Conservation (phyloP, 2,888 invertebrate genomes). For the Dicyrtoma fusca region DNA sequence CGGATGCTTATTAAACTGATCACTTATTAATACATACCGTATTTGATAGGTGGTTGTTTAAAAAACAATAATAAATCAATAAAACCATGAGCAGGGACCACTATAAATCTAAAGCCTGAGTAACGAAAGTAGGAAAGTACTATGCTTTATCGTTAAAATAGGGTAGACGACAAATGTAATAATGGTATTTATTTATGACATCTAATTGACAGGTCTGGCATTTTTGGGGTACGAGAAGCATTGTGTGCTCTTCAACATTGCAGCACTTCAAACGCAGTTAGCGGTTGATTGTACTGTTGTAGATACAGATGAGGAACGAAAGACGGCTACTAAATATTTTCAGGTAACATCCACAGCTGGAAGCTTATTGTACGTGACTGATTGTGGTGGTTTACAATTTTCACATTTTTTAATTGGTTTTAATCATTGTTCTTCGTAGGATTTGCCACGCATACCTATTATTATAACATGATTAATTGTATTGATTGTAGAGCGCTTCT, state of each 20-base stretch:
- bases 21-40: too few species aligned
- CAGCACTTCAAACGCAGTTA: conserved; percentile 84
- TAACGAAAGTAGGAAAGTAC: too few species aligned
- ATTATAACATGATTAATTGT: conserved; percentile 21
- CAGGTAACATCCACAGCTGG: too few species aligned
- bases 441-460: too few species aligned
- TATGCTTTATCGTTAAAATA: too few species aligned
- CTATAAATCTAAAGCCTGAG: background rate
- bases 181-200: background rate
- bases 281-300: conserved; percentile 79
- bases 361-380: too few species aligned
- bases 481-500: conserved; percentile 76
- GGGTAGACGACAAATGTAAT: too few species aligned
- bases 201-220: conserved; percentile 70
- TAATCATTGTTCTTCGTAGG: too few species aligned
- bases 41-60: too few species aligned
- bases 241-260: conserved; percentile 94
- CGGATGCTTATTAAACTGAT: too few species aligned
- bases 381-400: too few species aligned
- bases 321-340: conserved; percentile 85
- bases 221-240: conserved; percentile 90
- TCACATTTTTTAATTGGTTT: background rate
- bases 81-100: background rate
- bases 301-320: conserved; percentile 91
- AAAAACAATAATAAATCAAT: too few species aligned